Conservation (phyloP, 1,140 invertebrate genomes). For the Brachionus sp. region DNA sequence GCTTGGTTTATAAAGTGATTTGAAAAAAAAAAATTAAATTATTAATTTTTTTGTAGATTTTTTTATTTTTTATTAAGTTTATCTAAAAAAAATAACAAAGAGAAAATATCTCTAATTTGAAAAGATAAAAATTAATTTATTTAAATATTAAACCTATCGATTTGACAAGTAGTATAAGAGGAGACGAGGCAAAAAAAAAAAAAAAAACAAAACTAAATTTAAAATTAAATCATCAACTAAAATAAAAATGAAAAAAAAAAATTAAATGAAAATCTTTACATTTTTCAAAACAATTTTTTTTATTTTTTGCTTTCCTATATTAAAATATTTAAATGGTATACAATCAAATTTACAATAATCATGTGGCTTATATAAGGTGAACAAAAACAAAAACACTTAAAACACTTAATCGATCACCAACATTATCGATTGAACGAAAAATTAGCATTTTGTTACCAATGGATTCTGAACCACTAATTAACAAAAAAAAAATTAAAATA, state of each 20-base stretch:
- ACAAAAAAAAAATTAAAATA: too few species aligned
- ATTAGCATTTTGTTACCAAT: neutral
- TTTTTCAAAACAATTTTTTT: neutral
- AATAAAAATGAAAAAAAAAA: neutral
- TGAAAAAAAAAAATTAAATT: too few species aligned
- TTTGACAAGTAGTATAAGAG: neutral
- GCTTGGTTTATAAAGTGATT: too few species aligned
- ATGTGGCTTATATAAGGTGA: neutral
- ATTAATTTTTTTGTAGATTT: neutral
- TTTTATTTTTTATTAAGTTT: neutral
- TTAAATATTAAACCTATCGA: neutral
- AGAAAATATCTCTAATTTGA: neutral
- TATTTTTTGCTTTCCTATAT: too few species aligned
- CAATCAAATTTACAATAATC: neutral
- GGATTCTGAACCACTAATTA: neutral
- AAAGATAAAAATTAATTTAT: neutral
- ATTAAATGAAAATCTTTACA: neutral
- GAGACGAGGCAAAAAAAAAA: neutral
- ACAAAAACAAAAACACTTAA: neutral
- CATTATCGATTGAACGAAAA: neutral
- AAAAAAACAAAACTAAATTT: neutral
- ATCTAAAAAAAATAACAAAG: neutral
- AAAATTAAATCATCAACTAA: slow-evolving; percentile 11
- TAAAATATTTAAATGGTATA: neutral
- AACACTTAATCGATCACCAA: neutral